Evolutionary conservation across 64 coral and sea anemone genomes (phyloP).

Genomic region (Montipora capricornis): DNA sequence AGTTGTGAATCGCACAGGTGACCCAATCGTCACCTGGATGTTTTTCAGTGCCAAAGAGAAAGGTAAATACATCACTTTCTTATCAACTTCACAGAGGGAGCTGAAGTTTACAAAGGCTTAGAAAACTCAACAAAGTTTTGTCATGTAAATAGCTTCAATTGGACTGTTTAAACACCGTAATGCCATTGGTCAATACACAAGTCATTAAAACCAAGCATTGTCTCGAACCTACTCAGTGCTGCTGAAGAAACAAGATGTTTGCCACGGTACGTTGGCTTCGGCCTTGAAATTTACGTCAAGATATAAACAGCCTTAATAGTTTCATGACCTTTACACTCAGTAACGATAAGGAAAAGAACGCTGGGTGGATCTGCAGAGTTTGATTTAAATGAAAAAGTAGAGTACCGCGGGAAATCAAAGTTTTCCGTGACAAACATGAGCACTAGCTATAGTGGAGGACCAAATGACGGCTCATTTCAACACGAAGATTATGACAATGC

Average conservation of each 20-base stretch:
- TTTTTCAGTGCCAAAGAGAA: background rate
- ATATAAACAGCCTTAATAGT: background rate
- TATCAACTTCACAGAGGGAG: background rate
- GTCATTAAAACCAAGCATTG: slow-evolving; percentile 1
- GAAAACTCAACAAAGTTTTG: background rate
- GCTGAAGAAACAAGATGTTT: background rate
- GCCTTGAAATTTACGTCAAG: background rate
- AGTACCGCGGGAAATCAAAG: background rate
- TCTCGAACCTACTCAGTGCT: background rate
- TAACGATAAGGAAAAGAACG: background rate
- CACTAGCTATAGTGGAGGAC: background rate
- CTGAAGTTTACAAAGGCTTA: slow-evolving; percentile 31
- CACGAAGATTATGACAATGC: slow-evolving; percentile 34
- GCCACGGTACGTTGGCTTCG: background rate
- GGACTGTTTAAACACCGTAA: slow-evolving; percentile 39
- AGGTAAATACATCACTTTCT: background rate
- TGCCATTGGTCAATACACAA: slow-evolving; percentile 36
- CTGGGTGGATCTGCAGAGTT: background rate
- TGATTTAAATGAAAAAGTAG: background rate
- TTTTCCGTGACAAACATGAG: background rate
- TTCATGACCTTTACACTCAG: background rate
- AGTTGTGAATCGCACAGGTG: no score
- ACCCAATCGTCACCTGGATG: no score
- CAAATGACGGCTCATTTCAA: slow-evolving; percentile 5
- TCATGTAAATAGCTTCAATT: slow-evolving; percentile 38